Conservation (phyloP, 2,113 vertebrate species). For the Terrapene triunguis region DNA sequence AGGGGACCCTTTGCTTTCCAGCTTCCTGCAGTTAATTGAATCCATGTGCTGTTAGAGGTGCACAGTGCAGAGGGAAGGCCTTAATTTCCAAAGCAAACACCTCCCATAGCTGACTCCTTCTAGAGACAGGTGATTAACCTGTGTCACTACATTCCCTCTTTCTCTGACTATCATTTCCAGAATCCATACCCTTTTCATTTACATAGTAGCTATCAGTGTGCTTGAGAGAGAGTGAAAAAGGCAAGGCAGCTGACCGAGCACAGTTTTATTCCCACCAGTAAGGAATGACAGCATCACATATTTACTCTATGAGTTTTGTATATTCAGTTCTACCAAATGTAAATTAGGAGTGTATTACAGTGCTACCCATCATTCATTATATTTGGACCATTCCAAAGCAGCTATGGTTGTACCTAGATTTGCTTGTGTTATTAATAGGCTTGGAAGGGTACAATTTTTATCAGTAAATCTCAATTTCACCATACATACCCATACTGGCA, state of each 20-base stretch:
- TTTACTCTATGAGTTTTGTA: constrained; percentile 42
- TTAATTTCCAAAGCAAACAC: neutral
- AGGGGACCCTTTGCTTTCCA: neutral
- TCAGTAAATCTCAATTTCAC: neutral
- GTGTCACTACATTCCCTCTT: neutral
- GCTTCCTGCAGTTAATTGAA: neutral
- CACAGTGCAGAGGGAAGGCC: neutral
- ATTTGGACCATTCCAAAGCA: constrained; percentile 52
- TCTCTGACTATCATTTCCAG: constrained; percentile 19
- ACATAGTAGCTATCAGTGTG: constrained; percentile 39
- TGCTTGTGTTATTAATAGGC: constrained; percentile 36
- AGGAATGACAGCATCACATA: constrained; percentile 53
- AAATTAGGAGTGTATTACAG: constrained; percentile 37
- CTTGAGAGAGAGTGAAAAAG: constrained; percentile 39
- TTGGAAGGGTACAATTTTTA: neutral
- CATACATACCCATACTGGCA: neutral
- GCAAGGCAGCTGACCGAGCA: constrained; percentile 47
- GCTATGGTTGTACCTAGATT: constrained; percentile 52
- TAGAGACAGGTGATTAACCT: neutral
- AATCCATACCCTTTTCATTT: constrained; percentile 29
- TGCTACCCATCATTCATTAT: constrained; percentile 34
- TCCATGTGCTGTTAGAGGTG: neutral
- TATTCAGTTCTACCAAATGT: constrained; percentile 54
- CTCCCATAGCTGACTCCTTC: neutral
- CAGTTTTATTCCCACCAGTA: constrained; percentile 60